These are phyloP conservation scores for Ceratoteleas bidentatus DNA, from an alignment of 1,140 invertebrate species.

Conservation along the genomic window DNA sequence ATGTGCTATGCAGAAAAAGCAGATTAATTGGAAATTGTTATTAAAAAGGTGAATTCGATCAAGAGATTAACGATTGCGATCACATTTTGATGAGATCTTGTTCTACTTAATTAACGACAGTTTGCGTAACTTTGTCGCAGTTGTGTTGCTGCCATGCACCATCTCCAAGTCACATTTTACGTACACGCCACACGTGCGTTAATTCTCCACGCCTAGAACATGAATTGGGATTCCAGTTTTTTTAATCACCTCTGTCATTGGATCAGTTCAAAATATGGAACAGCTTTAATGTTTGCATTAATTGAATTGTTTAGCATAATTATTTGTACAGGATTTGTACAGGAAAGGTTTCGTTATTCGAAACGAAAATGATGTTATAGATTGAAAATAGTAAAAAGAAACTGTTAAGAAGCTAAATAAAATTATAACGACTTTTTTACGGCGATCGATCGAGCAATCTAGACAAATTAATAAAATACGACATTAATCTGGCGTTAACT, in stretches of 20 bases:
- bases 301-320: no score
- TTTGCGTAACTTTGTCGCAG: constrained; percentile 17
- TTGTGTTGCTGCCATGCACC: constrained; percentile 19
- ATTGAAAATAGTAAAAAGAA: no score
- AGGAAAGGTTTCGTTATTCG: no score
- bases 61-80: background rate
- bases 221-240: constrained; percentile 1
- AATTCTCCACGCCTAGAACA: constrained; percentile 12
- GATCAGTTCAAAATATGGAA: background rate
- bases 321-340: no score
- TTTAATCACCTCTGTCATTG: background rate
- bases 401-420: no score
- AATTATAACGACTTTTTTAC: no score
- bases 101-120: constrained; percentile 17
- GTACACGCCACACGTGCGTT: constrained; percentile 21
- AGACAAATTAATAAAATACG: no score
- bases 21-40: background rate
- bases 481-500: no score
- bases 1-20: no score
- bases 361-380: no score
- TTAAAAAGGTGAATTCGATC: background rate
- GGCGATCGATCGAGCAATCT: no score
- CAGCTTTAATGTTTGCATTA: background rate
- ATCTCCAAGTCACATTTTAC: constrained; percentile 32
- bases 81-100: constrained; percentile 8